These are phyloP conservation scores for Chrysochloris asiatica DNA, from an alignment of 2,113 vertebrate genomes.

Conservation along the genomic window DNA sequence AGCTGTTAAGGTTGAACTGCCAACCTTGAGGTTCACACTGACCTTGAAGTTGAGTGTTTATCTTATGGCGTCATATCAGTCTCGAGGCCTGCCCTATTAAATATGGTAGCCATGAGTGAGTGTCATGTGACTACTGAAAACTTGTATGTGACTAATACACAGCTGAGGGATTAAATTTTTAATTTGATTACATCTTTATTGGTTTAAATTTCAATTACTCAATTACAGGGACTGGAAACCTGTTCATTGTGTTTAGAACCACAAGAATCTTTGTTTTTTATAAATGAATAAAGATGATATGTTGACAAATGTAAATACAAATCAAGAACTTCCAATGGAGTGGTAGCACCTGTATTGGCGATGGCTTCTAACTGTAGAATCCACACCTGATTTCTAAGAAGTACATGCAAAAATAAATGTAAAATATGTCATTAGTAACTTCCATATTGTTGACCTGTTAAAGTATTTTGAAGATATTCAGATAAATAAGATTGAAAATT, in stretches of 20 bases:
- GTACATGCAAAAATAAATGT: background rate
- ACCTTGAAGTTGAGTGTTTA: too few species aligned
- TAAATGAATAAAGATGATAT: too few species aligned
- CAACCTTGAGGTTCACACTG: too few species aligned
- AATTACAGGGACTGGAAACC: background rate
- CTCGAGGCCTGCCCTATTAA: background rate
- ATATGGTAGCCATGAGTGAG: background rate
- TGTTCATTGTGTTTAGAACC: background rate
- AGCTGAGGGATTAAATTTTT: background rate
- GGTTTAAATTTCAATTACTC: background rate
- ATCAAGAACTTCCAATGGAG: background rate
- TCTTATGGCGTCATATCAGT: too few species aligned
- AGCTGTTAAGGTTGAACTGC: too few species aligned
- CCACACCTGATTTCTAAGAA: background rate
- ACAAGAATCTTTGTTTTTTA: background rate
- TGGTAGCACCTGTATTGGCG: background rate
- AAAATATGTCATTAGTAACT: slow-evolving; percentile 11
- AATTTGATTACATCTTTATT: background rate
- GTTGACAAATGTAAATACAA: background rate
- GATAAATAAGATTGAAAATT: background rate
- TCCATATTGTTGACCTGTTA: background rate
- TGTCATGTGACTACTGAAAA: too few species aligned
- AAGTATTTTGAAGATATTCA: background rate
- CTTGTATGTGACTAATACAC: accelerated
- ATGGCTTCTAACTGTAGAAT: background rate